Percentiles rank a stretch among this genome's conserved stretches.
Conservation (phyloP, 1,140 invertebrate species). For the Drosophila yakuba region DNA sequence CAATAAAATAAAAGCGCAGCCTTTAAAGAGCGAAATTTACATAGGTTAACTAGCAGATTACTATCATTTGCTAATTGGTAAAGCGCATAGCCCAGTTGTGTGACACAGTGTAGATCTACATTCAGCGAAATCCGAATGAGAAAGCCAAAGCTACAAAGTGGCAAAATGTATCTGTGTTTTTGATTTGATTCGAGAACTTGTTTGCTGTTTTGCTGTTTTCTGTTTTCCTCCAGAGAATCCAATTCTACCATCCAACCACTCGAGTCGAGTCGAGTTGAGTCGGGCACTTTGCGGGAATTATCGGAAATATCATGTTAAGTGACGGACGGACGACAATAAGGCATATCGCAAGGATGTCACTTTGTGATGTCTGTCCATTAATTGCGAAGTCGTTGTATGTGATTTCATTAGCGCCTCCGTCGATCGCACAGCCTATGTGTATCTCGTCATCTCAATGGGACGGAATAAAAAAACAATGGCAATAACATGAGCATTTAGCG, state of each 20-base stretch:
- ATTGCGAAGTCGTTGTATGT: conserved; percentile 58
- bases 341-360: conserved; percentile 78
- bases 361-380: conserved; percentile 60
- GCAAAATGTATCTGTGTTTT: conserved; percentile 57
- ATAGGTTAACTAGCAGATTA: conserved; percentile 26
- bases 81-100: conserved; percentile 21
- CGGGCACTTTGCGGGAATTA: conserved; percentile 41
- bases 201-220: conserved; percentile 63
- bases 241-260: conserved; percentile 2
- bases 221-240: conserved; percentile 32
- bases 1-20: conserved; percentile 9
- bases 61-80: conserved; percentile 37
- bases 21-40: conserved; percentile 33
- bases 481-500: conserved; percentile 69
- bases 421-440: conserved; percentile 11
- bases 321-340: conserved; percentile 48
- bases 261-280: neutral
- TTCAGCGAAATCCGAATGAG: conserved; percentile 47
- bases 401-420: conserved; percentile 68
- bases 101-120: conserved; percentile 56
- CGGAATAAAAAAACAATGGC: conserved; percentile 28
- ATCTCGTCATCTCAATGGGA: conserved; percentile 21
- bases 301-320: conserved; percentile 51
- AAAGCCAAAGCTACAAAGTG: conserved; percentile 58
- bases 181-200: conserved; percentile 67